These are phyloP conservation scores for Acanthisitta chloris DNA, from an alignment of 2,113 vertebrate species.

Conservation along the genomic window DNA sequence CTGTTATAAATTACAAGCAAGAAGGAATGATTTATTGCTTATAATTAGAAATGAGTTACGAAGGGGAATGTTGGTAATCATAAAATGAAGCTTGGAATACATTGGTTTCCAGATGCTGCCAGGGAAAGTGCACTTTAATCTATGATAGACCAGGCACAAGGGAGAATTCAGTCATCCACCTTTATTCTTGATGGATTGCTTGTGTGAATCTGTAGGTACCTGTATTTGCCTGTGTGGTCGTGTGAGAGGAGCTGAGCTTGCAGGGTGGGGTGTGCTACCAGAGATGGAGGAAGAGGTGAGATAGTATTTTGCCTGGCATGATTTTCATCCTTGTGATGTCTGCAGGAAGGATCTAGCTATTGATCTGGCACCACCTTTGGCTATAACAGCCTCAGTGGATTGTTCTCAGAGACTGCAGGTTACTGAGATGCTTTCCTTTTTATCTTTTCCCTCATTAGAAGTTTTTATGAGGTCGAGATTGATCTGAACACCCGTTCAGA, in stretches of 20 bases:
- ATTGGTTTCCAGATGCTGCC: constrained; percentile 66
- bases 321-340: constrained; percentile 17
- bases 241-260: not conserved
- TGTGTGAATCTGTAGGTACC: not conserved
- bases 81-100: constrained; percentile 63
- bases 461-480: constrained; percentile 29
- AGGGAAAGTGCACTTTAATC: constrained; percentile 48
- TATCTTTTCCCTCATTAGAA: constrained; percentile 48
- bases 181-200: constrained; percentile 35
- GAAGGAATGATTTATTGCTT: constrained; percentile 68
- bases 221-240: not conserved
- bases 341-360: not conserved
- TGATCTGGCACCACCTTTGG: constrained; percentile 32
- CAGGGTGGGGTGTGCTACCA: not conserved
- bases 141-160: constrained; percentile 25
- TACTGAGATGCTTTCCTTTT: constrained; percentile 40
- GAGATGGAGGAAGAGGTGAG: not conserved
- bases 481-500: constrained; percentile 46
- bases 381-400: constrained; percentile 12
- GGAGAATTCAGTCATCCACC: not conserved
- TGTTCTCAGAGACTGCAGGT: constrained; percentile 9
- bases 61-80: constrained; percentile 67
- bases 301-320: not conserved
- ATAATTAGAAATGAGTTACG: constrained; percentile 65
- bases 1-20: constrained; percentile 62